Conservation (phyloP, 2,113 vertebrate genomes). For the Dasyurus viverrinus region DNA sequence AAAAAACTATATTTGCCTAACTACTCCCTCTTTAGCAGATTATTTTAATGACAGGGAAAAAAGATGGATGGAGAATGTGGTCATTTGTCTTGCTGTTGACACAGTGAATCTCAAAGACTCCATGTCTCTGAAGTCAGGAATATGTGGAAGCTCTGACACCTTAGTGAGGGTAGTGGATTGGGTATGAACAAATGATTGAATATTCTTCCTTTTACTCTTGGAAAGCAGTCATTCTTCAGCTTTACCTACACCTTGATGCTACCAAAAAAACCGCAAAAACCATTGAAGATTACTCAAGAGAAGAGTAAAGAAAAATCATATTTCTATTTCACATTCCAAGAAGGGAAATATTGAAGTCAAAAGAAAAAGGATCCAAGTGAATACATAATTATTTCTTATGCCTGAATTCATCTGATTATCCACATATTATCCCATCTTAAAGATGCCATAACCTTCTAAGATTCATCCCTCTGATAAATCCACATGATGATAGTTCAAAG, state of each 20-base stretch:
- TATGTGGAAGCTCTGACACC: neutral
- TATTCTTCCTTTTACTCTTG: neutral
- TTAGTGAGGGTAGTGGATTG: neutral
- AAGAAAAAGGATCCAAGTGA: neutral
- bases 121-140: neutral
- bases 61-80: neutral
- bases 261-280: neutral
- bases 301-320: neutral
- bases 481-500: neutral
- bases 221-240: neutral
- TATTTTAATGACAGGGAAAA: slow-evolving; percentile 11
- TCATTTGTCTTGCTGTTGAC: neutral
- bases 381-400: neutral
- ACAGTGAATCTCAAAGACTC: slow-evolving; percentile 3
- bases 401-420: neutral
- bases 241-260: neutral
- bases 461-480: neutral
- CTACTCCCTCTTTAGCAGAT: neutral
- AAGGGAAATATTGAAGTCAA: neutral
- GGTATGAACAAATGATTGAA: neutral
- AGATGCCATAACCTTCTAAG: neutral
- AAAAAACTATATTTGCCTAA: slow-evolving; percentile 6
- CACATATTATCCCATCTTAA: neutral
- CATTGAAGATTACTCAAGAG: neutral
- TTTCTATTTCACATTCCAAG: neutral